Evolutionary conservation across 2,888 invertebrate species (phyloP).

Genomic region (Caenorhabditis afra): DNA sequence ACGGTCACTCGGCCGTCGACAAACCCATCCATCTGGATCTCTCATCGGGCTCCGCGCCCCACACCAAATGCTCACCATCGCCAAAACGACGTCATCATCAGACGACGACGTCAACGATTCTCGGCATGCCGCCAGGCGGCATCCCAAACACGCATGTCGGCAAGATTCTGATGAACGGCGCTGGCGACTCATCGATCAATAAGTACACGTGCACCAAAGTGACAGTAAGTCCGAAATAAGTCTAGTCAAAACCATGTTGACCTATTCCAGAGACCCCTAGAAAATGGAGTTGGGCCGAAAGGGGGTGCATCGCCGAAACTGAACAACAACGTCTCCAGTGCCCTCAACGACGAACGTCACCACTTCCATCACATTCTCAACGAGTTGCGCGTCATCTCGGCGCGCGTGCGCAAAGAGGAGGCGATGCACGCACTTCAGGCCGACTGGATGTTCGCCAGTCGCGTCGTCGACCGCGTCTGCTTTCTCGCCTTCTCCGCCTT

Average conservation of each 20-base stretch:
- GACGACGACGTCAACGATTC: conserved; percentile 20
- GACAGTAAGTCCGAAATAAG: conserved; percentile 42
- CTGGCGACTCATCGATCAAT: conserved; percentile 47
- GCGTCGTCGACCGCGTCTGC: conserved; percentile 78
- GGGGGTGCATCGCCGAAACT: neutral
- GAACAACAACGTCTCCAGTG: too few relatives aligned
- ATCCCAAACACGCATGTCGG: conserved; percentile 34
- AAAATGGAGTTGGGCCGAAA: conserved; percentile 16
- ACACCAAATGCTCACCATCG: conserved; percentile 27
- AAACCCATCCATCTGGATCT: conserved; percentile 58
- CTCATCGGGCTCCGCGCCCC: conserved; percentile 28
- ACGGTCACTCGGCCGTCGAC: conserved; percentile 47
- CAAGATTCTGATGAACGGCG: conserved; percentile 12
- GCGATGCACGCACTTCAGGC: conserved; percentile 76
- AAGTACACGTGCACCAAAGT: conserved; percentile 55
- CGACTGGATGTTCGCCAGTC: conserved; percentile 79
- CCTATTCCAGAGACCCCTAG: conserved; percentile 28
- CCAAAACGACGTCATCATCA: conserved; percentile 18
- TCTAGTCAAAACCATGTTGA: neutral
- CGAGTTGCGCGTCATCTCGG: conserved; percentile 71
- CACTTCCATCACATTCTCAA: conserved; percentile 66
- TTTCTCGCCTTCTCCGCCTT: conserved; percentile 77
- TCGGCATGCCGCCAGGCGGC: conserved; percentile 35
- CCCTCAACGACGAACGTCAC: conserved; percentile 48
- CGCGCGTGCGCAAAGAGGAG: conserved; percentile 79